Percentiles rank a stretch among this genome's conserved stretches.
Conservation (phyloP, 2,113 vertebrate genomes). For the Spilogale gracilis region DNA sequence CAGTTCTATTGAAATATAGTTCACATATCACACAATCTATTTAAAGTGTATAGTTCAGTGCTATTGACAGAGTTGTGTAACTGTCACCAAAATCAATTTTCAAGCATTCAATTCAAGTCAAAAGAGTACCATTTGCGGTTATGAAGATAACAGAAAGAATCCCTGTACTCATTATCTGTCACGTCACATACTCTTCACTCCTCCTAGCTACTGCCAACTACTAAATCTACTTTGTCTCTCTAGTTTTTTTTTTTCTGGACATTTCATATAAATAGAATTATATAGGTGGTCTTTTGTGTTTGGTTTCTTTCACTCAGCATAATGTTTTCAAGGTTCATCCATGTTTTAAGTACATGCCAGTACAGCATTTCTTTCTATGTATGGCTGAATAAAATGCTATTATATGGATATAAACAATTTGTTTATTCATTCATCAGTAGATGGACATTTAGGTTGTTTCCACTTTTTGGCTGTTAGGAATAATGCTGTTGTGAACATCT, state of each 20-base stretch:
- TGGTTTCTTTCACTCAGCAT: not conserved
- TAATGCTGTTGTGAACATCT: not conserved
- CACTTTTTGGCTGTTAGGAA: not conserved
- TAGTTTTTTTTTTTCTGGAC: not conserved
- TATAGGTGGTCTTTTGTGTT: not conserved
- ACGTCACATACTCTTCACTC: not conserved
- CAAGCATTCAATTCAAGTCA: not conserved
- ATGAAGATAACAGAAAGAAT: not conserved
- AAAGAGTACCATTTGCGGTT: not conserved
- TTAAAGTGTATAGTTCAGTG: not conserved
- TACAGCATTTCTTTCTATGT: not conserved
- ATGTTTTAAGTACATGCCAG: not conserved
- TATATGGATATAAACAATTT: not conserved
- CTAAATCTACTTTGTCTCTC: not conserved
- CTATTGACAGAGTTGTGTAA: not conserved
- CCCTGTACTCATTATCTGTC: not conserved
- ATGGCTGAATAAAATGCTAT: not conserved
- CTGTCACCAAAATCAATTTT: not conserved
- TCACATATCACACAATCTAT: not conserved
- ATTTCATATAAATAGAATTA: not conserved
- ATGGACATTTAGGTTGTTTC: constrained; percentile 4
- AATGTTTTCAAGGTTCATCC: not conserved
- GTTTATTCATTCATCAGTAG: not conserved
- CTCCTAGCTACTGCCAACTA: not conserved
- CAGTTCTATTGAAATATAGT: not conserved